A percentile compares a stretch with the other conserved stretches of the same genome.
Evolutionary conservation across 1,140 invertebrate genomes (phyloP).

Genomic region (Brachionus sp.): DNA sequence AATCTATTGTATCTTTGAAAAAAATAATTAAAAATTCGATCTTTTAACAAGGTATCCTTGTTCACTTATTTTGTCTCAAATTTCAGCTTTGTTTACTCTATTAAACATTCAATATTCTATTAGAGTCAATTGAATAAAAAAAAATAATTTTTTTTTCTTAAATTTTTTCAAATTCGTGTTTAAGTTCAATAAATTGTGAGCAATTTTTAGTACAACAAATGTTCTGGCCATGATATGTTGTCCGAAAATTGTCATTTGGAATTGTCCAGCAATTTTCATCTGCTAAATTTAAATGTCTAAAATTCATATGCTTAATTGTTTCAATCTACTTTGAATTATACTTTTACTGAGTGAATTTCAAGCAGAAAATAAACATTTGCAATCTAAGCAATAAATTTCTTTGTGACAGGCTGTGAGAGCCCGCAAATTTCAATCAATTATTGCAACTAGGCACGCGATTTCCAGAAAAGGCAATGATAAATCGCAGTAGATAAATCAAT

Average conservation of each 20-base stretch:
- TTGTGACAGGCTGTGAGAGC: background rate
- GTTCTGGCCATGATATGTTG: no score
- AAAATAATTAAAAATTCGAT: background rate
- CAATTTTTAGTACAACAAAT: background rate
- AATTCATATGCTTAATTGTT: background rate
- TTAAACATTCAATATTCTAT: no score
- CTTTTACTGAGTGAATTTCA: background rate
- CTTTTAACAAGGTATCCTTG: background rate
- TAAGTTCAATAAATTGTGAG: no score
- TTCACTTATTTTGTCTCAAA: background rate
- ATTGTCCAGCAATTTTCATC: background rate
- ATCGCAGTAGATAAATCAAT: background rate
- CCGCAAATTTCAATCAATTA: background rate
- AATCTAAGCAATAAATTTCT: background rate
- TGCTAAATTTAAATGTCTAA: background rate
- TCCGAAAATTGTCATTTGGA: background rate
- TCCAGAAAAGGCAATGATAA: background rate
- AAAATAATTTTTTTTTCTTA: no score
- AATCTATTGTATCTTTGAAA: slow-evolving; percentile 19
- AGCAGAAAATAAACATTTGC: background rate
- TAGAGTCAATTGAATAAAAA: no score
- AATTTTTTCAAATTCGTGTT: no score
- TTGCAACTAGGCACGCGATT: background rate
- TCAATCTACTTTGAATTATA: background rate
- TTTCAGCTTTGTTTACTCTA: background rate